These are phyloP conservation scores for Cryptophagus acutangulus DNA, from an alignment of 2,888 invertebrate species.

Conservation along the genomic window DNA sequence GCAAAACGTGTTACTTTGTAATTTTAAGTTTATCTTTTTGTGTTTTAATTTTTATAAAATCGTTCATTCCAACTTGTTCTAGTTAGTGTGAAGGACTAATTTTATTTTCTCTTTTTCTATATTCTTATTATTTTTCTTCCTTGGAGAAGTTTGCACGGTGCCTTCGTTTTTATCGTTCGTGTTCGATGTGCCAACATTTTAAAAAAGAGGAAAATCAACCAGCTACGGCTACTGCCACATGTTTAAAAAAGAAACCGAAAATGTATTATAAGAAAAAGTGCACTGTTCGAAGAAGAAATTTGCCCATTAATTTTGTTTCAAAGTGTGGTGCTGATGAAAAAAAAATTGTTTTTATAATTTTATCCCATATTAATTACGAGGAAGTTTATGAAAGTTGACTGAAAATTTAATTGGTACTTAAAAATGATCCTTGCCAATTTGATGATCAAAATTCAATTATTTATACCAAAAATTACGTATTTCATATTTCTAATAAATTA, in stretches of 20 bases:
- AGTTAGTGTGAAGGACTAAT: too few species aligned
- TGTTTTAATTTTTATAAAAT: conserved; percentile 23
- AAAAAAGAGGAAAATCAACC: conserved; percentile 40
- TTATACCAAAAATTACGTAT: too few species aligned
- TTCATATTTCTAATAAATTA: too few species aligned
- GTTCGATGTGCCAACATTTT: conserved; percentile 44
- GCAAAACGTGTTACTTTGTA: conserved; percentile 32
- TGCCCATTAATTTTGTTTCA: conserved; percentile 16
- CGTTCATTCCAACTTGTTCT: conserved; percentile 41
- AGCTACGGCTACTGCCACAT: conserved; percentile 47
- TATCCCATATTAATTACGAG: too few species aligned
- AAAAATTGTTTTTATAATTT: conserved; percentile 17
- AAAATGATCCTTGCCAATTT: too few species aligned
- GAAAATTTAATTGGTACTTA: conserved; percentile 17
- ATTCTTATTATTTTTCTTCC: too few species aligned
- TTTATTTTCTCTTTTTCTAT: too few species aligned
- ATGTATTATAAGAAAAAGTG: conserved; percentile 28
- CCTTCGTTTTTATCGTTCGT: conserved; percentile 38
- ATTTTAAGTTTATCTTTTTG: conserved; percentile 27
- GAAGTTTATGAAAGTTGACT: conserved; percentile 33
- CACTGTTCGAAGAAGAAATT: conserved; percentile 18
- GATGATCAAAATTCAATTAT: too few species aligned
- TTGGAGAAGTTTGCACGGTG: too few species aligned
- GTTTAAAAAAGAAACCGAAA: conserved; percentile 25
- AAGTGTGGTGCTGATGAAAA: conserved; percentile 9